These are phyloP conservation scores for Phymastichus coffea DNA, from an alignment of 1,140 invertebrate genomes.

Conservation along the genomic window DNA sequence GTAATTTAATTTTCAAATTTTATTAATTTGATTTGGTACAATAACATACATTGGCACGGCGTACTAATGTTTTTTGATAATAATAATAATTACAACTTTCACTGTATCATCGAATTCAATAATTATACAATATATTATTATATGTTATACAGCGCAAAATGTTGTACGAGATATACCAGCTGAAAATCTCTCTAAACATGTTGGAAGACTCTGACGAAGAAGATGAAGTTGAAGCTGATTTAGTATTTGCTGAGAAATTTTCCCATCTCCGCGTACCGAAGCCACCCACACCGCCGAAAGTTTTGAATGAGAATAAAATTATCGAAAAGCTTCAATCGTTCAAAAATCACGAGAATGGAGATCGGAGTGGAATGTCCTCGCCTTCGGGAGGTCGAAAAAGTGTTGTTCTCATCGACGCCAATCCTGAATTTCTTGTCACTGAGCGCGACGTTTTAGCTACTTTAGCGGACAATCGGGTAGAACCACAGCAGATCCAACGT, in stretches of 20 bases:
- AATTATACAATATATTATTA: no score
- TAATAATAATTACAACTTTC: no score
- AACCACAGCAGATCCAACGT: constrained; percentile 41
- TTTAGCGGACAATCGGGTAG: constrained; percentile 45
- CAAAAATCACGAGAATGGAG: constrained; percentile 13
- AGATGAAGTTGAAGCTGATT: constrained; percentile 26
- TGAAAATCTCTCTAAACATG: constrained; percentile 51
- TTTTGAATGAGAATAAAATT: constrained; percentile 44
- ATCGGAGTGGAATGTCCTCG: constrained; percentile 27
- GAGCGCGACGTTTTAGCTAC: constrained; percentile 45
- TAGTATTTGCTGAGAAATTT: constrained; percentile 33
- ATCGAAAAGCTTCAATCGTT: constrained; percentile 37
- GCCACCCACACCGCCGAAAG: constrained; percentile 45
- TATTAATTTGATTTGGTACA: no score
- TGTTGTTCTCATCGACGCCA: constrained; percentile 43
- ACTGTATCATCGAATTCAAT: no score
- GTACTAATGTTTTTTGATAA: no score
- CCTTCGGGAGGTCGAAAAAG: constrained; percentile 29
- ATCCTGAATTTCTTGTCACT: constrained; percentile 45
- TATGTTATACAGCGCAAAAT: constrained; percentile 54
- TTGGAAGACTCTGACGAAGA: constrained; percentile 44
- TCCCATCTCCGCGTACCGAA: constrained; percentile 26
- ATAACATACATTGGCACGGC: no score
- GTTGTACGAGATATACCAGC: constrained; percentile 51
- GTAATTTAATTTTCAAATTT: no score